Base-by-base conservation (phyloP, 2,888 invertebrate species). In the Hoplodrina ambigua region DNA sequence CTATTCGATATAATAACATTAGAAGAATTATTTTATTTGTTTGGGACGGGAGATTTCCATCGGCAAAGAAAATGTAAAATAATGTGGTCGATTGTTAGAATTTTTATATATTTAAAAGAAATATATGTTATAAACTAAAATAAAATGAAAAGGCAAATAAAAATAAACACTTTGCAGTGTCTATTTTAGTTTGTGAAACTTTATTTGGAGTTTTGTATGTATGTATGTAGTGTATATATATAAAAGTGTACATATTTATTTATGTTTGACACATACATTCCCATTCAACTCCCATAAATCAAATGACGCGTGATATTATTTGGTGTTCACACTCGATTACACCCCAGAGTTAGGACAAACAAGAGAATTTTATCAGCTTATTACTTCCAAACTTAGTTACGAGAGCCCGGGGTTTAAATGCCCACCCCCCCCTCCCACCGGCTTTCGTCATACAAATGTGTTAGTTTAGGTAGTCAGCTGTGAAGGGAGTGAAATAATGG, bases 381-480 rank as follows among this genome's bases (percentile, higher is more conserved):
- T 56, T 81, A 69, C 69, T 70, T 49, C 10, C n/a, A 30, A 76
- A 72, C 54, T 81, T 71, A 62, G 82, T 77, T 77, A 81, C 10
- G 44, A 61, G 25, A 52, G 53, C 10, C 72, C 30, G 13, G 58
- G 58, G 44, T 67, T 64, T 62, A 46, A 69, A 69, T 59, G 30
- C n/a, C 53, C 17, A 33, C 44, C 50, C n/a, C 53, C 17, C 44
- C 44, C 50, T 44, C 30, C 71, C 50, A 4, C 37, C 57, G 15
- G 44, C 56, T 56, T 55, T 59, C 20, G 56, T 59, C 49, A 58
- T 44, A 11, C 30, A 15, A 25, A 25, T 3, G 78, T 68, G 63
- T 75, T 84, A 82, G 75, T 81, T 74, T 63, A 78, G 55, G 84
- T 41, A 72, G 20, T 59, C 44, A 52, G 53, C 54, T 56, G 56